phyloP scores from a whole-genome alignment of 2,113 vertebrate genomes.

The Gymnocephalus cernua region DNA sequence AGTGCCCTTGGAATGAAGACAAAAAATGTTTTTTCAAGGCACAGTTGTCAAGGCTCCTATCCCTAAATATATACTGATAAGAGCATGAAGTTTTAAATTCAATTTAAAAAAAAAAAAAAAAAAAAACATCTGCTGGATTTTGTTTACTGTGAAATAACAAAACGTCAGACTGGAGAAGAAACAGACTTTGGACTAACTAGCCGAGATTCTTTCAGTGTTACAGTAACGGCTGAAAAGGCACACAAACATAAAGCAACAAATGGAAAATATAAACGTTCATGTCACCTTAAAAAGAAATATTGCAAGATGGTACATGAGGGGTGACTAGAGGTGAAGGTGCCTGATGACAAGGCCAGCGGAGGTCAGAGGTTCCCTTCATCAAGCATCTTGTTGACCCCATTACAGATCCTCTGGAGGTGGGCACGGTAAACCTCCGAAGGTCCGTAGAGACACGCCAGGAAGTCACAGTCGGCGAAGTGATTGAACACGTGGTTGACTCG shows the following conservation, averaged over 20 bases:
- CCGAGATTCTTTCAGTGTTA: constrained; percentile 56
- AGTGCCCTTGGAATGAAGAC: constrained; percentile 46
- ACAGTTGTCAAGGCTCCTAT: constrained; percentile 65
- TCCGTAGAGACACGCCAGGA: constrained; percentile 91
- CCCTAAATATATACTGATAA: constrained; percentile 66
- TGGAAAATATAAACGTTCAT: constrained; percentile 37
- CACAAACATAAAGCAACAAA: constrained; percentile 54
- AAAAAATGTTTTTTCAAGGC: constrained; percentile 59
- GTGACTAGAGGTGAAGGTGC: constrained; percentile 41
- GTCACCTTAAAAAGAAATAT: constrained; percentile 36
- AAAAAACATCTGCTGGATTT: constrained; percentile 31
- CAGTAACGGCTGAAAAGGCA: constrained; percentile 54
- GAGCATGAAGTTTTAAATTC: constrained; percentile 72
- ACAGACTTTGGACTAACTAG: constrained; percentile 67
- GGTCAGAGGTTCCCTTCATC: constrained; percentile 93
- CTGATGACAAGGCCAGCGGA: background rate
- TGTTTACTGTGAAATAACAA: constrained; percentile 43
- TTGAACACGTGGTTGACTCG: constrained; percentile 96
- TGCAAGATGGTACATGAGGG: background rate
- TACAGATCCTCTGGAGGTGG: constrained; percentile 91
- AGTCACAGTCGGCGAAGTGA: constrained; percentile 93
- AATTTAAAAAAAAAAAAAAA: constrained; percentile 31
- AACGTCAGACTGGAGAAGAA: constrained; percentile 27
- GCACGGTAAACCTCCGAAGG: constrained; percentile 89
- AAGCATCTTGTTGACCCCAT: constrained; percentile 91